A percentile compares a stretch with the other conserved stretches of the same genome.
These are phyloP conservation scores for Pangasius sanitwongsei DNA, from an alignment of 2,797 vertebrate genomes.

Conservation along the genomic window DNA sequence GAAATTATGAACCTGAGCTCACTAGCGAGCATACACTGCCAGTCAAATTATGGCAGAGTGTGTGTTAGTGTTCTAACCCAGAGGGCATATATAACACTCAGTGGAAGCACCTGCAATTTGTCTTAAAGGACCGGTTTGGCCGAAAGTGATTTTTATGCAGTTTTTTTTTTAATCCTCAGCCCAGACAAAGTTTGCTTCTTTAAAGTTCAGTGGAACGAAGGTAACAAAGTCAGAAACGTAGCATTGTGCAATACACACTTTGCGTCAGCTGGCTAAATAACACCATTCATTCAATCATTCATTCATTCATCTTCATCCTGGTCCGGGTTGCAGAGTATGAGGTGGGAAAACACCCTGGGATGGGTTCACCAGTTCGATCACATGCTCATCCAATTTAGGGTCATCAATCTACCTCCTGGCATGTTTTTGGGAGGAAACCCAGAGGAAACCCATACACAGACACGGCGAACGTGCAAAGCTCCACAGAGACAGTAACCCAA, in stretches of 20 bases:
- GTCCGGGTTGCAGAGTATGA: not conserved
- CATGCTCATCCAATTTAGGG: not conserved
- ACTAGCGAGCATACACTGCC: constrained; percentile 7
- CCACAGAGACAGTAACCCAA: not conserved
- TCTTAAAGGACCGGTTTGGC: not conserved
- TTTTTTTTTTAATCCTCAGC: not conserved
- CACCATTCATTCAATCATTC: too few relatives aligned
- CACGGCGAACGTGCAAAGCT: not conserved
- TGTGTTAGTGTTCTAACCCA: not conserved
- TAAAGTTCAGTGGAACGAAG: not conserved
- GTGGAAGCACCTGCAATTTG: constrained; percentile 11
- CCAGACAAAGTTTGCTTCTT: not conserved
- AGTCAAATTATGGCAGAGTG: constrained; percentile 25
- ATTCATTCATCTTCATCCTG: not conserved
- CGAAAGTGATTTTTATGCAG: not conserved
- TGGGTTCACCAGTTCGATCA: too few relatives aligned
- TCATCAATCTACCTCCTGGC: not conserved
- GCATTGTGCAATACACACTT: too few relatives aligned
- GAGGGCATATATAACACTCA: constrained; percentile 12
- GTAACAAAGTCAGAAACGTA: not conserved
- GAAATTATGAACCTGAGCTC: constrained; percentile 30
- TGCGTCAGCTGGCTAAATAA: not conserved
- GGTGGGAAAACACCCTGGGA: not conserved
- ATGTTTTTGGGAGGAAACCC: not conserved
- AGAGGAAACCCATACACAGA: not conserved